Evolutionary conservation across 2,113 vertebrate genomes (phyloP), one percentile per base, ranked within the genome.

Genomic region (Willisornis vidua): DNA sequence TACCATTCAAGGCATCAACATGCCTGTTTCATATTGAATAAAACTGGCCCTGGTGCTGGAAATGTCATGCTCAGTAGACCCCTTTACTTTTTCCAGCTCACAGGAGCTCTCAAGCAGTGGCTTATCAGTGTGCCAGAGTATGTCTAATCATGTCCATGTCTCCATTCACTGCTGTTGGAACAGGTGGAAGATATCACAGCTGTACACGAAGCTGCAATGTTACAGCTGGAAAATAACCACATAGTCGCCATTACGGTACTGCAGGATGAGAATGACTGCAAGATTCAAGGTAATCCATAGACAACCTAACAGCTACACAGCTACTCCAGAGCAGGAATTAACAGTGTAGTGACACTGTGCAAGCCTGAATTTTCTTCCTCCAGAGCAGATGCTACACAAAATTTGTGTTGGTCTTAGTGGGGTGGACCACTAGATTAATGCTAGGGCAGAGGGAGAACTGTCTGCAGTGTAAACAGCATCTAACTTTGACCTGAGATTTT

Each of bases 101-200:
- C 45, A 91, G 86, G 45, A 70, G 41, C 43, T 85, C 59, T 87
- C 37, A 33, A 45, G 24, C 10, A 66, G 55, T 23, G 43, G 39
- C 17, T 54, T 51, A 29, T 68, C 31, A 23, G 33, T 16, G 8
- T 62, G 65, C n/a, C 19, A 25, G 46, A 79, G n/a, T 24, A 19
- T 52, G 23, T 37, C 86, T 90, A 62, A 89, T 45, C 23, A 3
- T 25, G 15, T 46, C 55, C 31, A 0, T 85, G 31, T 84, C 58
- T 86, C 25, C 3, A 2, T 29, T 75, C 43, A 0, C 62, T 97
- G 63, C 76, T 12, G 0, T 89, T 70, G 93, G 41, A 85, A 90
- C 97, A 99, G 99, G 98, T 99, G 58, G 99, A 99, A 92, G 98
- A 99, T 67, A 98, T 99, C 97, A 98, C 94, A 37, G 97, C 98